Evolutionary conservation across 2,113 vertebrate species (phyloP), one percentile per base, ranked within the genome.

Genomic region (Steatornis caripensis): DNA sequence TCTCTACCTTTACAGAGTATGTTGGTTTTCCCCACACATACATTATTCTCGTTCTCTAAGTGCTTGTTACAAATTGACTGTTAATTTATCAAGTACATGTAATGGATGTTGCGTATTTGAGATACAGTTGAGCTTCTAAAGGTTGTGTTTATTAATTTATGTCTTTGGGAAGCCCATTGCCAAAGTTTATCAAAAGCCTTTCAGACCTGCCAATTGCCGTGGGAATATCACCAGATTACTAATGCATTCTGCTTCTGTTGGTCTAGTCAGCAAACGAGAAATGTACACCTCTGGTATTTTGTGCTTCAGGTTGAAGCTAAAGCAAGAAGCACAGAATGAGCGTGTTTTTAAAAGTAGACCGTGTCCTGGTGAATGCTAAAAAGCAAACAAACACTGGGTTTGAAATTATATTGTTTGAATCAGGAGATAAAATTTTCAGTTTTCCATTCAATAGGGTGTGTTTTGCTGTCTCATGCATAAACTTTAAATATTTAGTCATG

Each of bases 131-230:
- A 45, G 62, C 84, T 78, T 87, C 19, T 81, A 51, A 80, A 74
- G 46, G 54, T 86, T 46, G 12, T 66, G 41, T 65, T 88, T 83
- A 48, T 62, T 94, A 36, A 34, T 82, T 85, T 32, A 53, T 0
- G 1, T 90, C 37, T 70, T 90, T 94, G 32, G 49, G 60, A 96
- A 95, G 16, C 34, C 45, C 11, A 22, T 85, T 93, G 74, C 62
- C 80, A 77, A 85, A 93, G 62, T 91, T 90, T 96, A 88, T 81
- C 54, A 90, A 77, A 90, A 91, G 49, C 74, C 62, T 93, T 91
- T 91, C 78, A 85, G 54, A 65, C 53, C 23, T 75, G 69, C 55
- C 29, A 64, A 5, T 66, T 71, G 51, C 11, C 32, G 3, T 68
- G 72, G 36, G 48, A 46, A 30, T 92, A 41, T 55, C 68, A 91